phyloP scores from a whole-genome alignment of 2,888 invertebrate species.

The Bugula neritina region DNA sequence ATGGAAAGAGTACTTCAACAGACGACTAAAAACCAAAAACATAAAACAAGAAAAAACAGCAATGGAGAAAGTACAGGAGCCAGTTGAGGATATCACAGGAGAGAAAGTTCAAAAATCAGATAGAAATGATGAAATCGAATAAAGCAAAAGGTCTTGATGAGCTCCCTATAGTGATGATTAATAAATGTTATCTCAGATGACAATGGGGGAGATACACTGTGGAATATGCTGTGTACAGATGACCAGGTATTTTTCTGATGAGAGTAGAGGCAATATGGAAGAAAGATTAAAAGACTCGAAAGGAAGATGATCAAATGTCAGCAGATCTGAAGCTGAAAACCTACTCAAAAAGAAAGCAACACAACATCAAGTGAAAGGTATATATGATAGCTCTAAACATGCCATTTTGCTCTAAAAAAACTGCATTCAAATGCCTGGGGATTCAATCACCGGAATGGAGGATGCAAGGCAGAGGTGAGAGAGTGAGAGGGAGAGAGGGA shows the following conservation, averaged over 20 bases:
- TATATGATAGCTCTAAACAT: too few relatives aligned
- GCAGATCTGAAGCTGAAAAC: neutral
- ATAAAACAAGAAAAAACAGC: neutral
- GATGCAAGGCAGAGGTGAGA: neutral
- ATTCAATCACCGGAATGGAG: neutral
- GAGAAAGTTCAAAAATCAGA: neutral
- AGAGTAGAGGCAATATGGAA: neutral
- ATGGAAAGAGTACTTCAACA: slow-evolving; percentile 6
- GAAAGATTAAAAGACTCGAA: neutral
- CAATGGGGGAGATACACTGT: neutral
- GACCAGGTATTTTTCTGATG: neutral
- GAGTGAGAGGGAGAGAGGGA: neutral
- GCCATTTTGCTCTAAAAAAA: too few relatives aligned
- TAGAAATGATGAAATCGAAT: slow-evolving; percentile 10
- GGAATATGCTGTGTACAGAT: slow-evolving; percentile 3
- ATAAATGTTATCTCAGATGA: neutral
- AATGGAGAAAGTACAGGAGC: neutral
- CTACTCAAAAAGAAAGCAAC: neutral
- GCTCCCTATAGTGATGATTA: slow-evolving; percentile 11
- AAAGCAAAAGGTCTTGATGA: neutral
- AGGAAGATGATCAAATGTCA: neutral
- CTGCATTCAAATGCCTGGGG: neutral
- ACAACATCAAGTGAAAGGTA: neutral
- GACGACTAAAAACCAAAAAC: neutral
- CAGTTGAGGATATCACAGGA: neutral